A percentile compares a stretch with the other conserved stretches of the same genome.
phyloP scores from a whole-genome alignment of 2,797 vertebrate species.

The Tenualosa ilisha region DNA sequence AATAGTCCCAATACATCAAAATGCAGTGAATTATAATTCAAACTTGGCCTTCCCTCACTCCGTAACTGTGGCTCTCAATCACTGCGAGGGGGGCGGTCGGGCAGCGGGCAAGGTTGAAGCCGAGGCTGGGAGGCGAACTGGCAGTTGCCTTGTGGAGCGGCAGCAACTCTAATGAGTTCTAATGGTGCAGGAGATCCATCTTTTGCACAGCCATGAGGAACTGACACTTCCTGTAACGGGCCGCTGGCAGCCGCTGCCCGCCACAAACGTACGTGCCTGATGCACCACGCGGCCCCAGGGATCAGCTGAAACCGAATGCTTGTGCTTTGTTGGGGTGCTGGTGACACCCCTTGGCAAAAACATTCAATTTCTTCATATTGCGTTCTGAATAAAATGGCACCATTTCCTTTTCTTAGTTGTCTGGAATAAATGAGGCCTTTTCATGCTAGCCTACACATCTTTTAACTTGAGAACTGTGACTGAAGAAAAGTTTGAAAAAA shows the following conservation, averaged over 20 bases:
- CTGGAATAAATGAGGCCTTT: not conserved
- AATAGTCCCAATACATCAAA: slow-evolving; percentile 23
- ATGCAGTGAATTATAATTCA: slow-evolving; percentile 33
- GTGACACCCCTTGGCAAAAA: not conserved
- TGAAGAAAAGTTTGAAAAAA: not conserved
- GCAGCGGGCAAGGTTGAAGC: not conserved
- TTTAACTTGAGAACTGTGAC: not conserved
- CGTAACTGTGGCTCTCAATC: slow-evolving; percentile 9
- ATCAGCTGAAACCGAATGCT: not conserved
- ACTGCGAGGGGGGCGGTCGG: not conserved
- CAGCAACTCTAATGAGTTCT: slow-evolving; percentile 32
- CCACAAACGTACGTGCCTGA: not conserved
- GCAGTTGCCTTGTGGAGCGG: slow-evolving; percentile 23
- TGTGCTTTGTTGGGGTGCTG: not conserved
- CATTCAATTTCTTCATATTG: not conserved
- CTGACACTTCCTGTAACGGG: slow-evolving; percentile 24
- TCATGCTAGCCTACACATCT: not conserved
- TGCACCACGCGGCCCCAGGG: not conserved
- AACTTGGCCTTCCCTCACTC: slow-evolving; percentile 23
- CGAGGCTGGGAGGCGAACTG: not conserved
- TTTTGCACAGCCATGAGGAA: not conserved
- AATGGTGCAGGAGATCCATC: slow-evolving; percentile 29
- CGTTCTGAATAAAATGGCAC: not conserved
- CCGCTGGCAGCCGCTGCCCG: slow-evolving; percentile 6
- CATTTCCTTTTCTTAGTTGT: not conserved